Base-by-base conservation (phyloP, 2,888 invertebrate genomes). In the Monoplex corrugatus region DNA sequence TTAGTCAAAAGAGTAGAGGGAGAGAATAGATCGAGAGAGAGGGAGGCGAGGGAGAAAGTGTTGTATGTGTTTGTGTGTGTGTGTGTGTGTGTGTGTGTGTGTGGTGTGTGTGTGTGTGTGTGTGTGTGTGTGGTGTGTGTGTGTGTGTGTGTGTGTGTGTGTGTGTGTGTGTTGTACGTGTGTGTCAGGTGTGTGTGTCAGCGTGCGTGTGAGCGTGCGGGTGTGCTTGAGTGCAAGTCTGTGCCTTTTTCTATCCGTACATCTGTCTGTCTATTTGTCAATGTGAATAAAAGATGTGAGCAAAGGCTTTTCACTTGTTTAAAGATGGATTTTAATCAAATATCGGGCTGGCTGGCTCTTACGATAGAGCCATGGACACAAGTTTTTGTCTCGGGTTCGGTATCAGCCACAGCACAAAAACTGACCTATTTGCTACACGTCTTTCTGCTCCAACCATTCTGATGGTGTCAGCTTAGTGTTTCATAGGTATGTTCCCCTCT, bases 101-200 rank as follows among this genome's bases (percentile, higher is more conserved):
- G 63, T 68, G 63, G 63, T 68, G 63, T 68, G 63, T 68, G 63
- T 68, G 63, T 68, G 63, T 68, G 63, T 68, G 63, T 68, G 63
- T 68, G 63, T 68, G 23, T 68, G 63, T 68, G 63, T 68, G 63
- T 68, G 63, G 63, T 68, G 5, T 68, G 63, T 68, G 63, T 68
- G 28, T 68, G 63, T 68, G 63, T 68, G 10, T 68, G 63, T 68
- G 8, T 68, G 63, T 68, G 63, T 68, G 63, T 68, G 63, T 68
- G 63, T 68, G 63, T 68, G 63, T 68, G 63, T 68, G 63, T 68
- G 63, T 68, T 68, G 63, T 68, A n/a, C 28, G 63, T 68, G 63
- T 68, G 63, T 68, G 63, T 68, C 23, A n/a, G 16, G 63, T 68
- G 63, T 68, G 63, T 68, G 63, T 68, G 72, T 32, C 23, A 5